A percentile compares a stretch with the other conserved stretches of the same genome.
These are phyloP conservation scores for Ladona fulva DNA, from an alignment of 1,140 invertebrate genomes.

Conservation along the genomic window DNA sequence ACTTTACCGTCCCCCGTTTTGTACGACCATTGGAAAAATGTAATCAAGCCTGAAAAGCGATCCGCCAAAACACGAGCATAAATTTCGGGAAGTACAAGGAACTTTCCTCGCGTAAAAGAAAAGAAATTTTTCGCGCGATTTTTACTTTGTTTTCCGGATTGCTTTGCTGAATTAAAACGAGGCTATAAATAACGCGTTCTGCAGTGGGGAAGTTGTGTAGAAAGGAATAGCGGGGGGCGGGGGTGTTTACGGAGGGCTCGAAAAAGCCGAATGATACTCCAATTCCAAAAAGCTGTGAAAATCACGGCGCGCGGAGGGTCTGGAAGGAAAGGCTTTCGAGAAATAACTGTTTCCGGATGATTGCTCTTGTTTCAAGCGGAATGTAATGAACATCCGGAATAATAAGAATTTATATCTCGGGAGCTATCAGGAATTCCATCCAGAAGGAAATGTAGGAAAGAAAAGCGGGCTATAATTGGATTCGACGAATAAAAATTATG, in stretches of 20 bases:
- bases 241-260: neutral
- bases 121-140: neutral
- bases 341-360: neutral
- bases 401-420: neutral
- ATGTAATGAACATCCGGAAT: neutral
- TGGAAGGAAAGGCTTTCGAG: neutral
- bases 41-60: neutral
- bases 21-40: slow-evolving; percentile 1
- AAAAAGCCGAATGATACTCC: neutral
- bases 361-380: neutral
- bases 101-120: neutral
- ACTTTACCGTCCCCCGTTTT: neutral
- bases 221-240: neutral
- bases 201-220: neutral
- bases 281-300: slow-evolving; percentile 1
- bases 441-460: no score
- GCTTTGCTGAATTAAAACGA: slow-evolving; percentile 1
- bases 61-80: slow-evolving; percentile 2
- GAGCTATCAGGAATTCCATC: no score
- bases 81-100: neutral
- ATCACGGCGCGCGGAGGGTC: neutral
- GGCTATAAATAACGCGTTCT: neutral
- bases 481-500: no score
- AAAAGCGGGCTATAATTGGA: no score
- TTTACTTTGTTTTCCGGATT: neutral